These are phyloP conservation scores for Heteractis magnifica DNA, from an alignment of 92 coral and sea anemone genomes.

Conservation along the genomic window DNA sequence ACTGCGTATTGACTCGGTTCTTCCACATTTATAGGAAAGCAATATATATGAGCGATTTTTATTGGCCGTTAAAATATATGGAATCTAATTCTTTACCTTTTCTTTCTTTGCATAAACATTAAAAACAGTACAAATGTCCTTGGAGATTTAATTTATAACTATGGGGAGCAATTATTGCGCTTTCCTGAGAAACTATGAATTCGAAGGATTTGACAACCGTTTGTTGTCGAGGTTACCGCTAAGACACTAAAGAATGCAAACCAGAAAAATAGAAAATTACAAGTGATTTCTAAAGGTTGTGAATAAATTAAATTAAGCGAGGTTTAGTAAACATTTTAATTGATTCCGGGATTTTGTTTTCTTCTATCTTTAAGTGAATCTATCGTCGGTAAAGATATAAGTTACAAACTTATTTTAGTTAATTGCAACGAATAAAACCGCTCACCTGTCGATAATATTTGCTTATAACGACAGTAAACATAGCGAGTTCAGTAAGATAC, in stretches of 20 bases:
- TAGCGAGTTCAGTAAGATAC: not conserved
- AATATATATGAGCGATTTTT: not conserved
- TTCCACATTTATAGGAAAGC: not conserved
- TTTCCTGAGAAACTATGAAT: not conserved
- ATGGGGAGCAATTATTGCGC: not conserved
- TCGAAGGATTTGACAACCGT: not conserved
- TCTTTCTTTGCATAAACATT: too few species aligned
- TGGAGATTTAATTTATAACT: too few species aligned
- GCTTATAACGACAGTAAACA: too few species aligned
- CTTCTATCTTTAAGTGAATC: not conserved
- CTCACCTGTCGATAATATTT: not conserved
- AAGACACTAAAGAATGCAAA: not conserved
- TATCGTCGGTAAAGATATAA: not conserved
- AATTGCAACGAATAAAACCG: not conserved
- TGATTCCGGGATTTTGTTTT: not conserved
- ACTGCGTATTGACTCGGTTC: not conserved
- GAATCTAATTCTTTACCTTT: too few species aligned
- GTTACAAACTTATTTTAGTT: not conserved
- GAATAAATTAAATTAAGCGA: not conserved
- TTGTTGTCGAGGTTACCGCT: not conserved
- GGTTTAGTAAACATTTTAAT: not conserved
- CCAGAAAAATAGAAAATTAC: not conserved
- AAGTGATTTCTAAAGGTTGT: not conserved
- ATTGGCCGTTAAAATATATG: too few species aligned
- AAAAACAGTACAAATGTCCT: too few species aligned